phyloP scores from a whole-genome alignment of 2,888 invertebrate genomes.

The Bellardia pandia region DNA sequence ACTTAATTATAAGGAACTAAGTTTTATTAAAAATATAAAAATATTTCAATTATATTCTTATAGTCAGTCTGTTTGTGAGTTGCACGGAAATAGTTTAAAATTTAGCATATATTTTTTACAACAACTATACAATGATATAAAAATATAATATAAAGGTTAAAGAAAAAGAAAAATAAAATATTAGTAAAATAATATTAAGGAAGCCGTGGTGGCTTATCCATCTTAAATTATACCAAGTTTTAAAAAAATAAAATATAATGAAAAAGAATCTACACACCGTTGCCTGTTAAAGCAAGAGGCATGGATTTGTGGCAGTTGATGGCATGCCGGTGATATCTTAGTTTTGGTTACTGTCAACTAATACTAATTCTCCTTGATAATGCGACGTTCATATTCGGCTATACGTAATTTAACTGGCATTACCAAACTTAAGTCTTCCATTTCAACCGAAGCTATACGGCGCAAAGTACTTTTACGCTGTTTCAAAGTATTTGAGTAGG shows the following conservation, averaged over 20 bases:
- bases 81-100: neutral
- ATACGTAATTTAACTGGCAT: constrained; percentile 81
- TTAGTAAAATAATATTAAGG: too few species aligned
- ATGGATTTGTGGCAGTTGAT: neutral
- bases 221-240: neutral
- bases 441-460: constrained; percentile 80
- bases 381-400: constrained; percentile 80
- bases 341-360: neutral
- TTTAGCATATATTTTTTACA: constrained; percentile 2
- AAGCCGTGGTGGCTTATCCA: neutral
- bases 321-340: neutral
- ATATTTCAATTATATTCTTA: constrained; percentile 5
- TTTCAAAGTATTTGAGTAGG: neutral
- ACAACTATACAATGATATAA: neutral
- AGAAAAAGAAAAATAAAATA: neutral
- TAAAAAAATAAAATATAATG: neutral
- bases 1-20: neutral
- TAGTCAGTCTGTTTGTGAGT: neutral
- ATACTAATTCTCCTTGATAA: constrained; percentile 74
- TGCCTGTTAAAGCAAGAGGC: neutral
- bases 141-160: neutral
- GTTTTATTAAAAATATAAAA: neutral
- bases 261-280: neutral
- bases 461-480: constrained; percentile 78
- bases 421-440: constrained; percentile 81